phyloP scores from a whole-genome alignment of 2,888 invertebrate genomes.

The Lepidocyrtinus sp. region DNA sequence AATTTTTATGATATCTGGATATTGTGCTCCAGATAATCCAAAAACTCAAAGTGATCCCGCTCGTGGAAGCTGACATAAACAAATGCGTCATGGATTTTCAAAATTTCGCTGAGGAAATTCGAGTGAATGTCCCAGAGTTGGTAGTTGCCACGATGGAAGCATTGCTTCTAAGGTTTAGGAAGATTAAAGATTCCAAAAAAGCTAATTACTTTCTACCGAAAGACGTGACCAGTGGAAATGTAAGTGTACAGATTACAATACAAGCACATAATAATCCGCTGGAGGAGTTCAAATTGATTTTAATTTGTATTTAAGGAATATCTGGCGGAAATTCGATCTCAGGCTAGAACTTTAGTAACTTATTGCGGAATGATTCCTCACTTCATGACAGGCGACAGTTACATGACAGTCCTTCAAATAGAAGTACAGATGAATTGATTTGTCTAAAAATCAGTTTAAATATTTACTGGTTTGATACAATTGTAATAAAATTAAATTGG shows the following conservation, averaged over 20 bases:
- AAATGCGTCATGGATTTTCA: conserved; percentile 78
- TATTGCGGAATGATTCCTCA: conserved; percentile 69
- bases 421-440: conserved; percentile 69
- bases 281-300: too few species aligned
- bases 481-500: too few species aligned
- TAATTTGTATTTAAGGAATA: conserved; percentile 49
- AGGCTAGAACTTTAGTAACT: conserved; percentile 65
- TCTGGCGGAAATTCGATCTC: conserved; percentile 56
- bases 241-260: too few species aligned
- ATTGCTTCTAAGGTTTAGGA: conserved; percentile 78
- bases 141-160: conserved; percentile 87
- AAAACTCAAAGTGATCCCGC: conserved; percentile 83
- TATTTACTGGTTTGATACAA: too few species aligned
- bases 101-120: conserved; percentile 76
- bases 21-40: conserved; percentile 77
- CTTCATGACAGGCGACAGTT: conserved; percentile 68
- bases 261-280: too few species aligned
- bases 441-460: too few species aligned
- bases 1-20: too few species aligned
- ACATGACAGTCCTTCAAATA: conserved; percentile 67
- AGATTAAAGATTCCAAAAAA: conserved; percentile 67
- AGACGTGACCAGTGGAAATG: conserved; percentile 41
- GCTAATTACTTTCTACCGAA: conserved; percentile 45
- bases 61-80: conserved; percentile 83
- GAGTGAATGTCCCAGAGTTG: conserved; percentile 89